Conservation (phyloP, 35 echinoderm and acorn worm genomes). For the Hemicentrotus pulcherrimus region DNA sequence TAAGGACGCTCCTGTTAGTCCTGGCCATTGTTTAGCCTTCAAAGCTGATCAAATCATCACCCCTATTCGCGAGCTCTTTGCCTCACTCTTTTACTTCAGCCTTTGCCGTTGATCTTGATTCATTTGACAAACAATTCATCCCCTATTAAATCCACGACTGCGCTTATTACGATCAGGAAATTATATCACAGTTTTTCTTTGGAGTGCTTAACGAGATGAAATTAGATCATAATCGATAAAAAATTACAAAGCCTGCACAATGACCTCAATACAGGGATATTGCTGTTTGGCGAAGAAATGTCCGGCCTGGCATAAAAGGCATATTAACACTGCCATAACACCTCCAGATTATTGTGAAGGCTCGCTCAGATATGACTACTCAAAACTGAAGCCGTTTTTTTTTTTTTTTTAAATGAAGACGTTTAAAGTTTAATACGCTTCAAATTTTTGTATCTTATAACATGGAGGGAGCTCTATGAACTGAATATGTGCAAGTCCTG, state of each 20-base stretch:
- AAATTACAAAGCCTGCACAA: not conserved
- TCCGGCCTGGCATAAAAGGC: not conserved
- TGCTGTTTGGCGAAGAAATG: not conserved
- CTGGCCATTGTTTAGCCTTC: not conserved
- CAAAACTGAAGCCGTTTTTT: too few relatives aligned
- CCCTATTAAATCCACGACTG: slow-evolving; percentile 2
- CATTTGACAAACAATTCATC: not conserved
- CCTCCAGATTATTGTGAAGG: not conserved
- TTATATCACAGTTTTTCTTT: slow-evolving; percentile 13
- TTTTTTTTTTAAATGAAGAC: too few relatives aligned
- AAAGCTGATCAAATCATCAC: not conserved
- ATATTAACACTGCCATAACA: slow-evolving; percentile 2
- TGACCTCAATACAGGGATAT: not conserved
- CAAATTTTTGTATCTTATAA: too few relatives aligned
- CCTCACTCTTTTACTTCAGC: not conserved
- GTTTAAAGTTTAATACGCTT: too few relatives aligned
- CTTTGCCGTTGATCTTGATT: not conserved
- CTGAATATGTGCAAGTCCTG: too few relatives aligned
- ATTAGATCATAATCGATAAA: slow-evolving; percentile 13
- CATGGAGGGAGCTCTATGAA: too few relatives aligned
- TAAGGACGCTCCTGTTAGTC: not conserved
- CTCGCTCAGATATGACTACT: too few relatives aligned
- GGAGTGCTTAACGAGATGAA: not conserved
- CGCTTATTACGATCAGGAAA: not conserved
- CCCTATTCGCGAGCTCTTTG: too few relatives aligned